Evolutionary conservation across 2,113 vertebrate genomes (phyloP).

Genomic region (Bambusicola thoracicus): DNA sequence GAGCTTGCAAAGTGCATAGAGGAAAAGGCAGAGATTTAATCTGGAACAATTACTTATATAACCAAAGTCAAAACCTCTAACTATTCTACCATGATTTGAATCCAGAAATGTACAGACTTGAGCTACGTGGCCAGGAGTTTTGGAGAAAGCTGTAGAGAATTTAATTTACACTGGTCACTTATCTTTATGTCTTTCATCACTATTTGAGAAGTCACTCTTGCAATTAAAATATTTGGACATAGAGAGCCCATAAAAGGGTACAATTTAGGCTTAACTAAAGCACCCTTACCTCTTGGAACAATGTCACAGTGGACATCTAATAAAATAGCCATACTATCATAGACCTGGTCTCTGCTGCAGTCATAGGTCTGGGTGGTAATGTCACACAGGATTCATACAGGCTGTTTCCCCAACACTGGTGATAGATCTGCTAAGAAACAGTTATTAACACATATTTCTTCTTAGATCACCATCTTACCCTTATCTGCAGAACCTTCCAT

Average conservation of each 20-base stretch:
- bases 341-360: background rate
- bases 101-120: background rate
- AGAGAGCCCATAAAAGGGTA: background rate
- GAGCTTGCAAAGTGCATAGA: background rate
- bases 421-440: background rate
- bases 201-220: background rate
- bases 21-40: background rate
- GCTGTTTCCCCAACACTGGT: background rate
- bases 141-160: background rate
- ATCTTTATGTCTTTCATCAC: accelerated
- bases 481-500: accelerated
- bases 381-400: background rate
- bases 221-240: background rate
- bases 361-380: background rate
- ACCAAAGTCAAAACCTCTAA: background rate
- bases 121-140: background rate
- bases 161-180: background rate
- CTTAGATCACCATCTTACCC: background rate
- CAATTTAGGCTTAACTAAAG: background rate
- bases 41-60: slow-evolving; percentile 1
- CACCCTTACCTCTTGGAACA: accelerated
- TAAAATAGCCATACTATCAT: background rate
- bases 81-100: background rate
- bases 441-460: background rate
- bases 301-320: background rate